Evolutionary conservation across 2,113 vertebrate genomes (phyloP), one percentile per base, ranked within the genome.

Genomic region (Malurus alboscapulatus): DNA sequence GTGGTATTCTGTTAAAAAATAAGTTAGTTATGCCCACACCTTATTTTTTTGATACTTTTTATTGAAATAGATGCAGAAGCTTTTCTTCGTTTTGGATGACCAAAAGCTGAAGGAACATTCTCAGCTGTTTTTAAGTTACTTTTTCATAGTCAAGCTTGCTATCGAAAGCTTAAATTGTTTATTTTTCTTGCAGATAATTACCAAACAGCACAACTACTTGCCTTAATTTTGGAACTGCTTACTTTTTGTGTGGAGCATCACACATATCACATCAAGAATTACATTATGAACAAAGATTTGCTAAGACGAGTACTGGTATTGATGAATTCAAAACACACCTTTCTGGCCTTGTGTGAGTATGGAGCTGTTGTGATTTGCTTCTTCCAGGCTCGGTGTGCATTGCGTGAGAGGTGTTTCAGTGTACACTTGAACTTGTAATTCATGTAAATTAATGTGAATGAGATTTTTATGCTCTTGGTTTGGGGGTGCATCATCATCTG

Each of bases 261-360:
- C 93, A 99, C 99, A 1, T 99, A 99, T 63, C 99, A 99, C 97
- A 99, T 99, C 97, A 99, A 99, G 97, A 99, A 99, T 90, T 99
- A 99, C 97, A 99, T 99, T 89, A 99, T 99, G 99, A 99, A 99
- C 97, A 99, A 99, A 97, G 99, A 99, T 94, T 97, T 99, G 94
- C 98, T 99, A 92, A 98, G 99, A 94, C 98, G 99, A 98, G 99
- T 99, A 5, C 97, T 99, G 95, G 98, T 99, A 75, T 98, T 99
- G 92, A 99, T 99, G 99, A 99, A 99, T 97, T 99, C 99, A 29
- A 99, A 99, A 96, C 99, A 99, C 96, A 99, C 99, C 3, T 99
- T 99, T 96, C 97, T 99, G 69, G 99, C 99, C 45, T 98, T 99
- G 90, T 99, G 99, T 99, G 97, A 99, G 99, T 99, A 96, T 18